Conservation (phyloP, 2,113 vertebrate species). For the Mirounga angustirostris region DNA sequence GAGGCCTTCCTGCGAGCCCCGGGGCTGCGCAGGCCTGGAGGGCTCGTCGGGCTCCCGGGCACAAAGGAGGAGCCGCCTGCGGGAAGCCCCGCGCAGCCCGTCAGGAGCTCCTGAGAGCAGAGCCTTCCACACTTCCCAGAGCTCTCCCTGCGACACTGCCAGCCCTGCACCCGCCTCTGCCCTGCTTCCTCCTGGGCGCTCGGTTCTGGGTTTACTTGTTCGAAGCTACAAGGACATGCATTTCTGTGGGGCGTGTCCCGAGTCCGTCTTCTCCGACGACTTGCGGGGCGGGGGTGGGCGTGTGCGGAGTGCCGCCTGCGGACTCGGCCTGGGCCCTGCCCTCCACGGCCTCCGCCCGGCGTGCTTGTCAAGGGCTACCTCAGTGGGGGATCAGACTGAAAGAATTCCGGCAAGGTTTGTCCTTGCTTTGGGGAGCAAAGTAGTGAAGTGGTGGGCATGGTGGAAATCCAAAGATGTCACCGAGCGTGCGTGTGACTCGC, state of each 20-base stretch:
- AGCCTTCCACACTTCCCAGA: neutral
- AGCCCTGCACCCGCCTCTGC: constrained; percentile 29
- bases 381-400: neutral
- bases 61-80: neutral
- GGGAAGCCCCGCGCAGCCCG: neutral
- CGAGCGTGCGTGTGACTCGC: neutral
- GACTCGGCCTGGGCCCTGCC: neutral
- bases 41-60: neutral
- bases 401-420: neutral
- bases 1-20: constrained; percentile 78
- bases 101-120: neutral
- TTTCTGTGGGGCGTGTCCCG: constrained; percentile 38
- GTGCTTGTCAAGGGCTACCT: constrained; percentile 40
- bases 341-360: neutral
- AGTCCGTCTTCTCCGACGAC: neutral
- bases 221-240: constrained; percentile 37
- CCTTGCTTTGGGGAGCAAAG: neutral
- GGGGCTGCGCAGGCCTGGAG: constrained; percentile 54
- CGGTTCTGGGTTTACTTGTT: constrained; percentile 69
- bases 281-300: neutral
- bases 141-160: constrained; percentile 30
- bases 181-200: constrained; percentile 76
- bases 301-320: too few relatives aligned
- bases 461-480: neutral
- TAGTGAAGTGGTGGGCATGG: neutral